Percentiles rank a stretch among this genome's conserved stretches.
Conservation (phyloP, 2,797 vertebrate species). For the Anabacerthia variegaticeps region DNA sequence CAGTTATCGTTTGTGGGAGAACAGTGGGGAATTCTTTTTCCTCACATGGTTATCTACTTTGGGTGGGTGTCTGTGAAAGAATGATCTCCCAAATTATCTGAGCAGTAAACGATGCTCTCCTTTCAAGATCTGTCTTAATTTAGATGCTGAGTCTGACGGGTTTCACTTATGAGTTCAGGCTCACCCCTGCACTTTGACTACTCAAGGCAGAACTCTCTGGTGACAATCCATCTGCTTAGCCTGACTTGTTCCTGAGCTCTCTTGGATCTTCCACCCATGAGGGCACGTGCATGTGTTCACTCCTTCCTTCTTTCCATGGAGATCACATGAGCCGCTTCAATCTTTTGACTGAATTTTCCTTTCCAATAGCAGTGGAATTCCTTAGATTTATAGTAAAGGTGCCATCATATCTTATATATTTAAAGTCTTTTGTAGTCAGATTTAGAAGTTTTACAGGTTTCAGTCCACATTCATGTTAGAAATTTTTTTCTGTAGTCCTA, state of each 20-base stretch:
- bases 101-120: neutral
- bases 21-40: neutral
- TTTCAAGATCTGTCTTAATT: neutral
- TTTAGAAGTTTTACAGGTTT: neutral
- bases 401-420: neutral
- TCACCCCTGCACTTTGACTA: neutral
- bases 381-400: neutral
- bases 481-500: neutral
- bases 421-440: neutral
- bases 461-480: neutral
- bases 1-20: neutral
- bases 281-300: neutral
- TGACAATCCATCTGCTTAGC: neutral
- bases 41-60: neutral
- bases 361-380: neutral
- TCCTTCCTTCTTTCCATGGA: neutral
- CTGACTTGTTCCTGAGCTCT: slow-evolving; percentile 10
- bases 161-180: slow-evolving; percentile 5
- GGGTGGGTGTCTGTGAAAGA: neutral
- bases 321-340: neutral
- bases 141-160: neutral
- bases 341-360: neutral
- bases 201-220: neutral
- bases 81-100: neutral
- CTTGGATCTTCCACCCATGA: neutral